Percentiles rank a stretch among this genome's conserved stretches.
Conservation (phyloP, 2,888 invertebrate genomes). For the Pherbina coryleti region DNA sequence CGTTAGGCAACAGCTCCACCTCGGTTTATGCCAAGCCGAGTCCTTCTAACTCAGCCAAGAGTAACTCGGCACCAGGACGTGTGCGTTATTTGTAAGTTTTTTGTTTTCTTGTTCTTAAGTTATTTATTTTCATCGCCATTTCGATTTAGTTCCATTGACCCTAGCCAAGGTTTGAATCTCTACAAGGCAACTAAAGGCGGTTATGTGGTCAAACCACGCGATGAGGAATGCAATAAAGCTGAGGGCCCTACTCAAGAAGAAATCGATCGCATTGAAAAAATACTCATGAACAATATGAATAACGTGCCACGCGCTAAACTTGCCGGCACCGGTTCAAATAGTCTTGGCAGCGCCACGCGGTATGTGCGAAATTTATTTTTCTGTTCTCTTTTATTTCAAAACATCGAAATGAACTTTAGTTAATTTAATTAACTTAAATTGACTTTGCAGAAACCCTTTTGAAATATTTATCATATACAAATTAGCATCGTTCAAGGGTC, state of each 20-base stretch:
- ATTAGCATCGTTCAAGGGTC: conserved; percentile 54
- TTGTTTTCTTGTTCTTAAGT: conserved; percentile 40
- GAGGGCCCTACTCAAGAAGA: conserved; percentile 75
- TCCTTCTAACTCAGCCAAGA: conserved; percentile 70
- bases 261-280: conserved; percentile 73
- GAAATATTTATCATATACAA: conserved; percentile 62
- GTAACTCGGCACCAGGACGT: conserved; percentile 69
- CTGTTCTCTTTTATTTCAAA: not conserved
- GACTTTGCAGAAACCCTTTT: conserved; percentile 59
- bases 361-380: conserved; percentile 42
- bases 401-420: conserved; percentile 50
- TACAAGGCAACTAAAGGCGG: conserved; percentile 73
- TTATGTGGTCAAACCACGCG: conserved; percentile 75
- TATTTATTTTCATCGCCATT: not conserved
- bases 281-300: conserved; percentile 69
- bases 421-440: conserved; percentile 32
- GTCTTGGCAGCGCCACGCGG: conserved; percentile 70
- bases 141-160: conserved; percentile 67
- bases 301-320: conserved; percentile 62
- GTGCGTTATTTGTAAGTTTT: conserved; percentile 59
- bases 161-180: conserved; percentile 68
- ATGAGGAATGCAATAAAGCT: conserved; percentile 78
- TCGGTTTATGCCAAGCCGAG: conserved; percentile 69
- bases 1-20: conserved; percentile 68
- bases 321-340: conserved; percentile 70